These are phyloP conservation scores for Neotoxoptera formosana DNA, from an alignment of 1,140 invertebrate species.

Conservation along the genomic window DNA sequence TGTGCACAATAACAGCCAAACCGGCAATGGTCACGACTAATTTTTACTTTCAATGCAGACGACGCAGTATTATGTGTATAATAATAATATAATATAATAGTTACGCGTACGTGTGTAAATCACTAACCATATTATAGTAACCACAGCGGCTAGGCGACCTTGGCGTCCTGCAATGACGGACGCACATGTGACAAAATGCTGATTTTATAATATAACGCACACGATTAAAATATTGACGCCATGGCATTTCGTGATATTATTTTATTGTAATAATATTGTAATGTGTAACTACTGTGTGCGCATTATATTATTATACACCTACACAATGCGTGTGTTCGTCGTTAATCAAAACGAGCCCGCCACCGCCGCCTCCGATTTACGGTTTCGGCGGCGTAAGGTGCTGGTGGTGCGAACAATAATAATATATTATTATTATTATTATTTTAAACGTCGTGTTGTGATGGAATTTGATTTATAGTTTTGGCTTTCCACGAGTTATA, in stretches of 20 bases:
- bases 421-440: conserved; percentile 17
- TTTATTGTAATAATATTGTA: background rate
- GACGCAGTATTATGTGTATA: background rate
- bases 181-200: conserved; percentile 36
- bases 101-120: conserved; percentile 24
- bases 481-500: background rate
- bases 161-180: conserved; percentile 16
- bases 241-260: background rate
- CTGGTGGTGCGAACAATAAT: background rate
- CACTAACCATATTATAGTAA: conserved; percentile 9
- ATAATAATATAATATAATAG: background rate
- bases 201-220: conserved; percentile 28
- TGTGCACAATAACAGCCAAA: background rate
- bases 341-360: conserved; percentile 20
- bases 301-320: no score
- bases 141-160: background rate
- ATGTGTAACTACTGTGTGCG: background rate
- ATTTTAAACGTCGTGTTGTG: background rate
- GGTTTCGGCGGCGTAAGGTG: background rate
- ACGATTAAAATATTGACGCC: background rate
- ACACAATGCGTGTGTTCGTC: background rate
- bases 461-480: conserved; percentile 38
- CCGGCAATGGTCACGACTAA: background rate
- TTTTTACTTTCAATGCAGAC: conserved; percentile 45
- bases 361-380: background rate